Base-by-base conservation (phyloP, 2,113 vertebrate genomes). In the Catharus minimus region DNA sequence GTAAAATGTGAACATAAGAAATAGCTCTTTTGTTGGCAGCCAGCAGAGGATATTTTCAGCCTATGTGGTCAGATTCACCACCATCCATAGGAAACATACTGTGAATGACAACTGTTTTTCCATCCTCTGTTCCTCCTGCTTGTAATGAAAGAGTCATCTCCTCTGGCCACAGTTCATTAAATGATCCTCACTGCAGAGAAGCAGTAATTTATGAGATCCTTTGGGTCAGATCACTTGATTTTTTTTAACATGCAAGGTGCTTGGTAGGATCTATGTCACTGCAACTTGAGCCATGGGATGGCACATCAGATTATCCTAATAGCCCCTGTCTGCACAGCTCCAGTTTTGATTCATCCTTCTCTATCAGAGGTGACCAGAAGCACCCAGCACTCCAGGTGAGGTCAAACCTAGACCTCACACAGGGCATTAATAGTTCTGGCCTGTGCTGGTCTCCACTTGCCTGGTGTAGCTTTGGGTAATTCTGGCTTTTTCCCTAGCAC, bases 1-100 rank as follows among this genome's bases (percentile, higher is more conserved):
- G 44, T 93, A 71, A 84, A 94, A 96, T 79, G 93, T 93, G 86
- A 93, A 87, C 71, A 43, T 87, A 94, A 91, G 85, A 96, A 87
- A 77, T 10, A 91, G 62, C 75, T 91, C 69, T 93, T 88, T 67
- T 76, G 21, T 64, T 90, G 92, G 92, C 92, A 95, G 82, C 16
- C 16, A 1, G 47, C n/a, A 79, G 74, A 80, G 73, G 77, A 6
- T 86, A 92, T 95, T 96, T 93, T 92, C 86, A 95, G 89, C 65
- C 41, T 61, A 4, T 89, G 78, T 85, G 74, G 92, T 94, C 95
- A 96, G 86, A 87, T 79, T 87, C 65, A 76, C 83, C 86, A 73
- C 55, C 88, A 82, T 75, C 81, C 49, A 10, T 90, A 89, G 93
- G 90, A 89, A 93, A 78, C 68, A 83, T 55, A 67, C 84, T 89